Percentiles rank a stretch among this genome's conserved stretches.
These are phyloP conservation scores for Mycalesis mineus DNA, from an alignment of 2,888 invertebrate genomes.

Conservation along the genomic window DNA sequence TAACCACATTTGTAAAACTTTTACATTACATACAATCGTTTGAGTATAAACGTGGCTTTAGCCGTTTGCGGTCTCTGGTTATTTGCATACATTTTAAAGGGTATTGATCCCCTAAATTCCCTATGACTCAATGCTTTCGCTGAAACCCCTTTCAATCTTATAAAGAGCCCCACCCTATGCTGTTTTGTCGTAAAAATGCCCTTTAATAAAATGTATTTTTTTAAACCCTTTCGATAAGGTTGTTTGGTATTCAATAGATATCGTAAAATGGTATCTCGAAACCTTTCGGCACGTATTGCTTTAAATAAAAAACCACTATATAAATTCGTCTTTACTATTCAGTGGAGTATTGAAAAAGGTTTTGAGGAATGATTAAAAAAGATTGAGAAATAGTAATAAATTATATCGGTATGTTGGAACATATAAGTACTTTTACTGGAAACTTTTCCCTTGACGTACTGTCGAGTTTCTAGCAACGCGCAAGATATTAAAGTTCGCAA, in stretches of 20 bases:
- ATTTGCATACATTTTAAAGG: slow-evolving; percentile 17
- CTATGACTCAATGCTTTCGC: slow-evolving; percentile 13
- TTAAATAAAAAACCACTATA: background rate
- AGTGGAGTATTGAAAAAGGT: background rate
- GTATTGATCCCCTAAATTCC: slow-evolving; percentile 14
- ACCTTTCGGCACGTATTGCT: background rate
- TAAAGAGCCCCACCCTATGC: slow-evolving; percentile 8
- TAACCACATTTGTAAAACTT: too few species aligned
- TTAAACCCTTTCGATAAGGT: slow-evolving; percentile 9
- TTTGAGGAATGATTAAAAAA: background rate
- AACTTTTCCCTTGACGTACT: too few species aligned
- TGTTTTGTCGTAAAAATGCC: slow-evolving; percentile 10
- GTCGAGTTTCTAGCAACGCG: too few species aligned
- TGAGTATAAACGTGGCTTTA: slow-evolving; percentile 3
- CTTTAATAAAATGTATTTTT: slow-evolving; percentile 6
- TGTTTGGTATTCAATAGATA: slow-evolving; percentile 13
- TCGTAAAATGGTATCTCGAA: slow-evolving; percentile 6
- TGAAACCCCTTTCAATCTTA: slow-evolving; percentile 12
- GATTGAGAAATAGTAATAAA: too few species aligned
- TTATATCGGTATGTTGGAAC: too few species aligned
- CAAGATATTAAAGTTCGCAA: too few species aligned
- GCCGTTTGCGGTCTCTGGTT: slow-evolving; percentile 2
- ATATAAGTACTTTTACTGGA: too few species aligned
- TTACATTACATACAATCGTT: background rate
- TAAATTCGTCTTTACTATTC: background rate